These are phyloP conservation scores for Pempheris klunzingeri DNA, from an alignment of 2,797 vertebrate species.

Conservation along the genomic window DNA sequence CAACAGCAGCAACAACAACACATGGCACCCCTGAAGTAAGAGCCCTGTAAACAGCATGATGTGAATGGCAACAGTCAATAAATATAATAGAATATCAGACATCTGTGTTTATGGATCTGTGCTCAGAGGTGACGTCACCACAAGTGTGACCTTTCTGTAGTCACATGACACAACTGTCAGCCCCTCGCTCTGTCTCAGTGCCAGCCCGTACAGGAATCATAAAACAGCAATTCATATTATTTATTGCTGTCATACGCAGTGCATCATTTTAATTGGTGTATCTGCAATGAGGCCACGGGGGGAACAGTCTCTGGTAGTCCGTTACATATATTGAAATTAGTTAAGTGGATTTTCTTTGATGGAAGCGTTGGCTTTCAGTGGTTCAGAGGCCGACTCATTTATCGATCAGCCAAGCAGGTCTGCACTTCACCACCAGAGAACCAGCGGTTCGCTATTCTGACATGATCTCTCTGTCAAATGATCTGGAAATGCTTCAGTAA, in stretches of 20 bases:
- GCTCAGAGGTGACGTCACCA: slow-evolving; percentile 17
- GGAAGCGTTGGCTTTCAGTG: slow-evolving; percentile 21
- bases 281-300: slow-evolving; percentile 38
- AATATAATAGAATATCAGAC: neutral
- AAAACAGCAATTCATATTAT: slow-evolving; percentile 64
- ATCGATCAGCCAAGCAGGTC: slow-evolving; percentile 39
- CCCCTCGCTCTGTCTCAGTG: slow-evolving; percentile 12
- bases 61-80: neutral
- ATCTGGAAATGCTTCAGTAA: slow-evolving; percentile 7
- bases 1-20: neutral
- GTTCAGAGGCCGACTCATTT: slow-evolving; percentile 39
- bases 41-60: neutral
- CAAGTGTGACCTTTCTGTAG: slow-evolving; percentile 52
- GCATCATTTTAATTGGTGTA: slow-evolving; percentile 61
- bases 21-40: neutral
- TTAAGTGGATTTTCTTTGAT: slow-evolving; percentile 46
- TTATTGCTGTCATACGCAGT: slow-evolving; percentile 44
- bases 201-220: slow-evolving; percentile 37
- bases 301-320: slow-evolving; percentile 23
- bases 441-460: neutral
- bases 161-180: slow-evolving; percentile 32
- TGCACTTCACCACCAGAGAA: slow-evolving; percentile 27
- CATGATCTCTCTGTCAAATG: slow-evolving; percentile 23
- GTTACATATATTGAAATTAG: slow-evolving; percentile 44
- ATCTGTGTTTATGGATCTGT: slow-evolving; percentile 16